Conservation (phyloP, 2,797 vertebrate species). For the Lepilemur septentrionalis region DNA sequence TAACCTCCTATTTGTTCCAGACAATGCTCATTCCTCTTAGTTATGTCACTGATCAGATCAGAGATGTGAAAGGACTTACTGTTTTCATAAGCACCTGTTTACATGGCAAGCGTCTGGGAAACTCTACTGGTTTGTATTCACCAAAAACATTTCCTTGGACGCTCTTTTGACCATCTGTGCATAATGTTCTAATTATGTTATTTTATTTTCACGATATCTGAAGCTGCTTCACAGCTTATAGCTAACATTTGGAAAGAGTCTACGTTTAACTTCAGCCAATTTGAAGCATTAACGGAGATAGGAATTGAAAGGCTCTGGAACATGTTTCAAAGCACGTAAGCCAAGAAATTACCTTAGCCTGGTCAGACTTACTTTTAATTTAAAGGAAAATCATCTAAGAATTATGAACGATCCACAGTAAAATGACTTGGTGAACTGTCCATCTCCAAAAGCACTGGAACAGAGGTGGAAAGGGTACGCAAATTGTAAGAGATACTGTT, state of each 20-base stretch:
- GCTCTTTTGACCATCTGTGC: neutral
- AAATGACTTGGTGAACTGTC: neutral
- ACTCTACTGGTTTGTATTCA: neutral
- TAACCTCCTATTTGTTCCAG: neutral
- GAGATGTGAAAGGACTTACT: neutral
- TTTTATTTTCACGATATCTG: constrained; percentile 43
- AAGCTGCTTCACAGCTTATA: neutral
- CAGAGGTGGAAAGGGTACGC: neutral
- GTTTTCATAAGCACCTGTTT: neutral
- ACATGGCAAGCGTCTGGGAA: neutral
- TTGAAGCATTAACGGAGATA: neutral
- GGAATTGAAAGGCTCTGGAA: neutral
- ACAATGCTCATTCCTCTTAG: neutral
- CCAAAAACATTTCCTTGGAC: neutral
- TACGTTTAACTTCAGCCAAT: neutral
- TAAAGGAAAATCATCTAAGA: neutral
- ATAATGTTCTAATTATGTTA: neutral
- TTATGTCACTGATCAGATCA: neutral
- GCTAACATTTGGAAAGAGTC: neutral
- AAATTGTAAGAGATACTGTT: neutral
- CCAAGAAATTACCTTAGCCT: neutral
- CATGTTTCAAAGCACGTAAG: neutral
- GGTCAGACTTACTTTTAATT: neutral
- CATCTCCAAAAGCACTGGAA: neutral
- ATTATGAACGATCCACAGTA: neutral